Percentiles rank a stretch among this genome's conserved stretches.
These are phyloP conservation scores for Acanthis flammea DNA, from an alignment of 2,797 vertebrate genomes.

Conservation along the genomic window DNA sequence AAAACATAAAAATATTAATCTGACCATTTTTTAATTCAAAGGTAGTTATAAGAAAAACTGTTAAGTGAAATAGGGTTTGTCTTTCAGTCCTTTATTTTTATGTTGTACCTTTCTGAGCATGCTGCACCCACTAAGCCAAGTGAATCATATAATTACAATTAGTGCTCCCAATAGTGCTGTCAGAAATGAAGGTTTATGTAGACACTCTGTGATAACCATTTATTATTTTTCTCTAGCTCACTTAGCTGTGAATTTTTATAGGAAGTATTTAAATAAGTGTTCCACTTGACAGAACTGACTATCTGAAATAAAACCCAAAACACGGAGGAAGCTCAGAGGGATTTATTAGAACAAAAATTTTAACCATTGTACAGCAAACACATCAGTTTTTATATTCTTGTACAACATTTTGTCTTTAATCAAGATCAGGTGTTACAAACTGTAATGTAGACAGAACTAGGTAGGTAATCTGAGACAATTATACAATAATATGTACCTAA, in stretches of 20 bases:
- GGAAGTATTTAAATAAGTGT: slow-evolving; percentile 31
- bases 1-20: not conserved
- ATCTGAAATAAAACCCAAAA: not conserved
- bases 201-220: not conserved
- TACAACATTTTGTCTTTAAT: not conserved
- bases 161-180: not conserved
- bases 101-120: not conserved
- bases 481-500: not conserved
- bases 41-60: not conserved
- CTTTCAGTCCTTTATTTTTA: not conserved
- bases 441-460: not conserved
- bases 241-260: slow-evolving; percentile 40
- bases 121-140: not conserved
- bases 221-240: slow-evolving; percentile 40
- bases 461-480: not conserved
- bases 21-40: not conserved
- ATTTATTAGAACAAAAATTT: not conserved
- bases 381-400: not conserved
- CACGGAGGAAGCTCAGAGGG: not conserved
- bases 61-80: not conserved
- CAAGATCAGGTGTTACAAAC: not conserved
- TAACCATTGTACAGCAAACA: not conserved
- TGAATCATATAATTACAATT: not conserved
- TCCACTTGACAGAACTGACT: not conserved
- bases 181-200: slow-evolving; percentile 14